Conservation (phyloP, 23 tunicate genomes). For the Diplosoma virens region DNA sequence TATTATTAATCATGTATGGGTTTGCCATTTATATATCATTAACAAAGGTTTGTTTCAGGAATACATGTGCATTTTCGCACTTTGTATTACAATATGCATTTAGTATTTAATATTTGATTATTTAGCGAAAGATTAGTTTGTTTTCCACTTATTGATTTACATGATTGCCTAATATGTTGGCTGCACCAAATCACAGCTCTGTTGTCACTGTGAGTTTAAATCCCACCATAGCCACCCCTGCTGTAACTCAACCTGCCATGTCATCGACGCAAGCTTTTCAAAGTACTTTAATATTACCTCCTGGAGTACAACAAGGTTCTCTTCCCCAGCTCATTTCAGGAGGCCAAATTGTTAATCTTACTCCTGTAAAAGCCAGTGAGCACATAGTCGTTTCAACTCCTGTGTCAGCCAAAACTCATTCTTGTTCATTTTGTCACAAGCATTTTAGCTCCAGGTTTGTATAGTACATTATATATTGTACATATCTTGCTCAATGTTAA, state of each 20-base stretch:
- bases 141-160: not conserved
- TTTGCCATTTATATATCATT: too few species aligned
- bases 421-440: conserved; percentile 43
- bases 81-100: too few species aligned
- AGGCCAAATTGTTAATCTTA: conserved; percentile 48
- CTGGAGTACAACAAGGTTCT: conserved; percentile 30
- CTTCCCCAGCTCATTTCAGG: conserved; percentile 31
- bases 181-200: conserved; percentile 37
- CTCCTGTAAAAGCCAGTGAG: conserved; percentile 21
- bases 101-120: too few species aligned
- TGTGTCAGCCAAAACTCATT: conserved; percentile 9
- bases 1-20: too few species aligned
- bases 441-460: conserved; percentile 49
- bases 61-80: too few species aligned
- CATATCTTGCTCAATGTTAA: not conserved
- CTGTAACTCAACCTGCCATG: conserved; percentile 3
- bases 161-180: conserved; percentile 25
- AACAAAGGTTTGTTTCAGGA: too few species aligned
- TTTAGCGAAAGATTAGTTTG: not conserved
- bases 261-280: conserved; percentile 27
- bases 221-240: conserved; percentile 40
- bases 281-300: conserved; percentile 33
- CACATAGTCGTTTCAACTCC: not conserved
- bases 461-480: not conserved
- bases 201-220: conserved; percentile 52